These are phyloP conservation scores for Otis tarda DNA, from an alignment of 2,113 vertebrate genomes.

Conservation along the genomic window DNA sequence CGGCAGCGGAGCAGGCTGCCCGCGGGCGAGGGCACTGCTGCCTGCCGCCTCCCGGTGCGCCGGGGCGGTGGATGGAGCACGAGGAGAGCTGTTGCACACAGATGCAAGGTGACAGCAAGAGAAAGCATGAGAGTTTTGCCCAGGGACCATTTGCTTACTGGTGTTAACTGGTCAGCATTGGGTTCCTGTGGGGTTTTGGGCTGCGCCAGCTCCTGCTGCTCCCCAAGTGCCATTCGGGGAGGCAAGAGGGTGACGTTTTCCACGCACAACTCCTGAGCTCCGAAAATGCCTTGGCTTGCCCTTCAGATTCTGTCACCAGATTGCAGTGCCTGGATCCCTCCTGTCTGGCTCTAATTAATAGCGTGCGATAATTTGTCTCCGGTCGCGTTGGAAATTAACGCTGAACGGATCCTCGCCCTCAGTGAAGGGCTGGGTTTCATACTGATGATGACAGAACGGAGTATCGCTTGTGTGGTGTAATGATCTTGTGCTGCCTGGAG, in stretches of 20 bases:
- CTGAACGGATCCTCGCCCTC: background rate
- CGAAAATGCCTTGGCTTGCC: background rate
- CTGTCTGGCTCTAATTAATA: constrained; percentile 10
- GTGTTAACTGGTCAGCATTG: fast-evolving
- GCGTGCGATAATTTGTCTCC: background rate
- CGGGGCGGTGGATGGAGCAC: background rate
- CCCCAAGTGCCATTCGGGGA: fast-evolving
- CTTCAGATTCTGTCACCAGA: background rate
- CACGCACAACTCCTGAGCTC: background rate
- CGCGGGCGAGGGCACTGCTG: background rate
- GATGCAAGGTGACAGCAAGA: background rate
- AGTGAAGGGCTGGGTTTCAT: background rate
- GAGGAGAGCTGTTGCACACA: background rate
- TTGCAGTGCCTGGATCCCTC: background rate
- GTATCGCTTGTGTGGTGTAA: background rate
- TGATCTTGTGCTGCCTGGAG: background rate
- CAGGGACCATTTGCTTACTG: background rate
- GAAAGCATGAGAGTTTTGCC: background rate
- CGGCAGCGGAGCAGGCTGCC: too few species aligned
- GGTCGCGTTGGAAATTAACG: background rate
- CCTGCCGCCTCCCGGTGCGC: too few species aligned
- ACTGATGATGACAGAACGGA: background rate
- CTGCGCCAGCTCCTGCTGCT: background rate
- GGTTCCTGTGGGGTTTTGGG: background rate
- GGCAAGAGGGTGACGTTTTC: background rate